Conservation (phyloP, 2,113 vertebrate genomes). For the Isichthys henryi region DNA sequence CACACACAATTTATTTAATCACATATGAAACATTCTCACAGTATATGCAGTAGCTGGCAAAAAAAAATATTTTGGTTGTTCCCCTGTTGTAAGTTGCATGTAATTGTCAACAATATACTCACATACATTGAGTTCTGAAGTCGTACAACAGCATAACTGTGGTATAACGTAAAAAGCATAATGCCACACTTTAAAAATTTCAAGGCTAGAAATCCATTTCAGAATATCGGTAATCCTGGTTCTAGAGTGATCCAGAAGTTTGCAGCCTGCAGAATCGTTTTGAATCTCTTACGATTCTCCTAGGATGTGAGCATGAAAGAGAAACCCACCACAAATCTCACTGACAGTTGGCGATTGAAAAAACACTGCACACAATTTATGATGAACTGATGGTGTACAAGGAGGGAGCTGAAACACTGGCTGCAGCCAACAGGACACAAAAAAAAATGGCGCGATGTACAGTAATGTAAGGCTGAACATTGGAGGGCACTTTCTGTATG, state of each 20-base stretch:
- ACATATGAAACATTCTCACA: neutral
- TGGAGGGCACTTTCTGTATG: neutral
- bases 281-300: neutral
- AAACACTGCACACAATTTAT: no score
- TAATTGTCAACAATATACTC: neutral
- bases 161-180: neutral
- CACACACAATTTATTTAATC: neutral
- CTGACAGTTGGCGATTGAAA: no score
- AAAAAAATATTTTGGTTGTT: neutral
- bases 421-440: neutral
- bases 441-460: neutral
- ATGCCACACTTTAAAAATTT: neutral
- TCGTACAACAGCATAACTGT: neutral
- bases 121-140: neutral
- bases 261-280: neutral
- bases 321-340: no score
- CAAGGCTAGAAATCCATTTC: neutral
- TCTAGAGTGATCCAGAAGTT: neutral
- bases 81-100: neutral
- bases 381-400: neutral
- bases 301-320: no score
- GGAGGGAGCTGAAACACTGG: neutral
- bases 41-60: neutral
- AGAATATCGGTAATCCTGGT: neutral
- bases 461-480: neutral